Percentiles rank a stretch among this genome's conserved stretches.
These are phyloP conservation scores for Timandra comae DNA, from an alignment of 2,888 invertebrate genomes.

Conservation along the genomic window DNA sequence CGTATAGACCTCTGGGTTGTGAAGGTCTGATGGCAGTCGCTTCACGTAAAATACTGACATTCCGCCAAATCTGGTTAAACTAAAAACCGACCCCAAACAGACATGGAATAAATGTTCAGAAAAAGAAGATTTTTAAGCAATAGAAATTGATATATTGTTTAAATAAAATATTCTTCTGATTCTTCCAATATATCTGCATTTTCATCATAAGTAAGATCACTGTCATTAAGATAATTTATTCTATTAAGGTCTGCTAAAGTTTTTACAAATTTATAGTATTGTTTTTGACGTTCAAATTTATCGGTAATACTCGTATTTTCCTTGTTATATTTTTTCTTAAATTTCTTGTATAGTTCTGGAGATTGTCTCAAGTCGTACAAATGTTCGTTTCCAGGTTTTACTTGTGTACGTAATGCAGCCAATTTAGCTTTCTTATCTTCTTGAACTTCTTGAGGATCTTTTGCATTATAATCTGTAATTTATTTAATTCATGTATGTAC, in stretches of 20 bases:
- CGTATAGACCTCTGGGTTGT: too few species aligned
- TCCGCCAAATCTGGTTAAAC: too few species aligned
- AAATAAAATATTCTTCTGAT: conserved; percentile 35
- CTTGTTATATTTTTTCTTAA: conserved; percentile 24
- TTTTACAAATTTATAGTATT: conserved; percentile 48
- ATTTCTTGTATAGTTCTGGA: conserved; percentile 32
- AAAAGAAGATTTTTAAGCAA: too few species aligned
- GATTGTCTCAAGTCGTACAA: conserved; percentile 41
- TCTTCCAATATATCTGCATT: conserved; percentile 35
- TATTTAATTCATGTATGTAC: too few species aligned
- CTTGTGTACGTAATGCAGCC: too few species aligned
- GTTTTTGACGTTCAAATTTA: conserved; percentile 19
- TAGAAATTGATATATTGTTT: too few species aligned
- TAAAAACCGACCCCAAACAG: too few species aligned
- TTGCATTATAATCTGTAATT: conserved; percentile 31
- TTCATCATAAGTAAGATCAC: conserved; percentile 19
- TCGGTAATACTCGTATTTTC: conserved; percentile 25
- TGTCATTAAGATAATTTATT: conserved; percentile 27
- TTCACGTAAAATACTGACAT: too few species aligned
- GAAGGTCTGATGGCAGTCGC: too few species aligned
- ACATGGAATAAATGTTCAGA: too few species aligned
- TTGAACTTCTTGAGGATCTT: conserved; percentile 12
- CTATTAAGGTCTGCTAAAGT: conserved; percentile 41
- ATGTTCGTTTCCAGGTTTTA: too few species aligned
- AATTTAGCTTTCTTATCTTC: too few species aligned